A percentile compares a stretch with the other conserved stretches of the same genome.
phyloP scores from a whole-genome alignment of 1,140 invertebrate species.

The Ruditapes philippinarum region DNA sequence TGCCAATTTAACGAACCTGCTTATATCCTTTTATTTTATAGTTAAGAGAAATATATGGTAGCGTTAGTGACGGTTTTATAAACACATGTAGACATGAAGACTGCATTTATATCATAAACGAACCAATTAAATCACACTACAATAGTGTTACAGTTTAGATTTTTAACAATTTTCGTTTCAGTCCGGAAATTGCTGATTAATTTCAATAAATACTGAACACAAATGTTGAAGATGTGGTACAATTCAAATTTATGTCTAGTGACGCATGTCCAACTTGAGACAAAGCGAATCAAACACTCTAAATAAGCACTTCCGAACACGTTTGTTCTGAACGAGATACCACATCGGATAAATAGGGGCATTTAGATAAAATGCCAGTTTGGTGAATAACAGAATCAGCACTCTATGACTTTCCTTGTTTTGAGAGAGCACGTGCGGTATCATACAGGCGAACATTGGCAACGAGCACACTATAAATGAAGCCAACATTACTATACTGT shows the following conservation, averaged over 20 bases:
- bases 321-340: constrained; percentile 79
- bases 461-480: constrained; percentile 75
- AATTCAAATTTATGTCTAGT: neutral
- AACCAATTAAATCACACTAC: too few species aligned
- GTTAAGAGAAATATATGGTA: too few species aligned
- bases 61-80: too few species aligned
- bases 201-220: too few species aligned
- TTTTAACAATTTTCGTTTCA: too few species aligned
- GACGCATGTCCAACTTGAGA: constrained; percentile 57
- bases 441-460: constrained; percentile 73
- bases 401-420: constrained; percentile 58
- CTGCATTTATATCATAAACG: too few species aligned
- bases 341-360: constrained; percentile 77
- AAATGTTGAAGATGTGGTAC: too few species aligned
- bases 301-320: constrained; percentile 76
- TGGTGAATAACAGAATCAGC: constrained; percentile 68
- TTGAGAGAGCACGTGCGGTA: constrained; percentile 67
- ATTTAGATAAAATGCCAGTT: constrained; percentile 77
- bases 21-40: too few species aligned
- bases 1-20: too few species aligned
- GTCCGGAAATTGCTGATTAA: too few species aligned
- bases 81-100: too few species aligned
- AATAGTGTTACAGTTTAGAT: too few species aligned
- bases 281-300: constrained; percentile 71
- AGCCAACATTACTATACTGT: constrained; percentile 77